Conservation (phyloP, 2,888 invertebrate genomes). For the Cantharis nigra region DNA sequence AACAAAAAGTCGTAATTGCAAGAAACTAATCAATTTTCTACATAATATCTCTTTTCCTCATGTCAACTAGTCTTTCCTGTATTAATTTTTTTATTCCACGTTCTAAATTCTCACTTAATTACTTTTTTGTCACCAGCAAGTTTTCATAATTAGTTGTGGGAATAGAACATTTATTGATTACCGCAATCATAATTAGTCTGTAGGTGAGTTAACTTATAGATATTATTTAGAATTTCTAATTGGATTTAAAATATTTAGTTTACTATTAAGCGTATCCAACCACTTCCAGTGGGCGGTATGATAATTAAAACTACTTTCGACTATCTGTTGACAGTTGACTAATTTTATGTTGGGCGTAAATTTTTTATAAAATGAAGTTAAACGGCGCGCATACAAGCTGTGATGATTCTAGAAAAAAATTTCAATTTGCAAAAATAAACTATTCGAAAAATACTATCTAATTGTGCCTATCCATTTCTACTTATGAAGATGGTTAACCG, state of each 20-base stretch:
- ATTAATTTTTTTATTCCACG: slow-evolving; percentile 6
- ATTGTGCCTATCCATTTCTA: not conserved
- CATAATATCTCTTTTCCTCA: slow-evolving; percentile 12
- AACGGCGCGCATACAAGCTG: not conserved
- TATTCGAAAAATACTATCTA: no score
- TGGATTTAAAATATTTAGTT: not conserved
- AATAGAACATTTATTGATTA: not conserved
- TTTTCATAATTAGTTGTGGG: not conserved
- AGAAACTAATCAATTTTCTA: slow-evolving; percentile 15
- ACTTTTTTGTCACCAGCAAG: not conserved
- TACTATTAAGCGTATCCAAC: not conserved
- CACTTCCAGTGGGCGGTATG: not conserved
- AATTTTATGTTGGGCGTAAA: not conserved
- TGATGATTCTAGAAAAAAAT: not conserved
- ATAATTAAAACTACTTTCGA: slow-evolving; percentile 3
- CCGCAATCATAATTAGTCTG: not conserved
- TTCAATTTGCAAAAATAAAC: not conserved
- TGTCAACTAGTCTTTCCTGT: slow-evolving; percentile 12
- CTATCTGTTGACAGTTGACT: not conserved
- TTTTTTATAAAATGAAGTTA: not conserved
- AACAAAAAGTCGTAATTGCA: not conserved
- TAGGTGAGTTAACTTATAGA: slow-evolving; percentile 3
- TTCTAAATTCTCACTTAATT: slow-evolving; percentile 2
- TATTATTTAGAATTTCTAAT: not conserved
- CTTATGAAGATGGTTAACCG: no score